Evolutionary conservation across 1,140 invertebrate genomes (phyloP), one percentile per base, ranked within the genome.

Genomic region (Drosophila serrata): DNA sequence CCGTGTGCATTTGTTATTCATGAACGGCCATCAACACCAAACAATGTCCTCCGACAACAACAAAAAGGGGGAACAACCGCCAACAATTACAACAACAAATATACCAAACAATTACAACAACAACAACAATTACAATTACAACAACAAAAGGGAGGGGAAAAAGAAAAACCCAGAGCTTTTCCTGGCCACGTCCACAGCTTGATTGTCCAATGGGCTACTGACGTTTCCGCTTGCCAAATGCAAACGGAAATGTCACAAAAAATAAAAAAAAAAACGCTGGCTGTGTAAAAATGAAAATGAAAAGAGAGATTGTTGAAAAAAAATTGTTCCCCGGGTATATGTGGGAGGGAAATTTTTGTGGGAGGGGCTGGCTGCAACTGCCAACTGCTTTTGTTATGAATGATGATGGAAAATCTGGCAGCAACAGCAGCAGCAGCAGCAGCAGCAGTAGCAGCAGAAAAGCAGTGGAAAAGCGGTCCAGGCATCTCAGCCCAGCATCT

Each of bases 341-440:
- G 67, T 17, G 57, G 6, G 35, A 3, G 31, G 17, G 1, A 39
- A n/a, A 22, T 35, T n/a, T n/a, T n/a, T 51, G 53, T 19, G 33
- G 40, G 1, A 15, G 37, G 49, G 12, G 56, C 40, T 48, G 68
- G 72, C 80, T 87, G 84, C 84, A 87, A 87, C 85, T 87, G 84
- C 84, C 84, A 87, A 87, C 84, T 87, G 84, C 84, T 88, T 88
- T 87, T 87, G 84, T 87, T 88, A 87, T 87, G 85, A 87, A 87
- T 87, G 84, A 87, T 87, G 84, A 87, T 87, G 84, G 73, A 80
- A 87, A 87, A 87, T 87, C 84, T 87, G 84, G 84, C 84, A 87
- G 76, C 80, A 88, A 78, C 82, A 87, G 76, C 75, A 75, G 75
- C 74, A 65, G 46, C 39, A 64, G 58, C 82, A 87, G 76, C 75